Evolutionary conservation across 2,797 vertebrate species (phyloP), one percentile per base, ranked within the genome.

Genomic region (Trematomus bernacchii): DNA sequence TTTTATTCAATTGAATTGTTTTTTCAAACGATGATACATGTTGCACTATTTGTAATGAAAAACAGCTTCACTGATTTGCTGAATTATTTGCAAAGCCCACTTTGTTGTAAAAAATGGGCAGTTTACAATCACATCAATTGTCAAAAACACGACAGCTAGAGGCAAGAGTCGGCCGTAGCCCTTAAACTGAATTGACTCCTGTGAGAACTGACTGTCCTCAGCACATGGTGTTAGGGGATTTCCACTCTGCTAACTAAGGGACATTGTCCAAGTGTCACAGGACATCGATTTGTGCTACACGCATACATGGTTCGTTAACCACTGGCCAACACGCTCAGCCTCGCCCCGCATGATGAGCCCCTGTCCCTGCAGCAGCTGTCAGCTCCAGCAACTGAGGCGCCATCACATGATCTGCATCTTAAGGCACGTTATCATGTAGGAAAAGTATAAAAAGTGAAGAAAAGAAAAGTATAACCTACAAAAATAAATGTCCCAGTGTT

Each of bases 241-340:
- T 94, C 93, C 93, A 89, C 81, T 79, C 69, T 48, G 71, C 84
- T 87, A 81, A 86, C 81, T 89, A 77, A 85, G 57, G 68, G 75
- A 81, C 85, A 85, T 76, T 90, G 87, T 90, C 76, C 73, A 77
- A 89, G 64, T 87, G 87, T 94, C 94, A 95, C 89, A 94, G 88
- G 93, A 94, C 87, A 90, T 71, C 65, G 77, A 93, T 94, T 93
- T 93, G 87, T 87, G 75, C 71, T 76, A 61, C 73, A 87, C 70
- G 66, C 75, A 82, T 71, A 83, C 62, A 81, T 74, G 87, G 82
- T 85, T 83, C 64, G 76, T 90, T 87, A 92, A 87, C 68, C 74
- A 46, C 23, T 59, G 68, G 59, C 70, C 66, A 73, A 48, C 66
- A 71, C 71, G 83, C 80, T 80, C 33, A 30, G 68, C 72, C 74